Base-by-base conservation (phyloP, 2,888 invertebrate species). In the Rambutsinella grinnellia region DNA sequence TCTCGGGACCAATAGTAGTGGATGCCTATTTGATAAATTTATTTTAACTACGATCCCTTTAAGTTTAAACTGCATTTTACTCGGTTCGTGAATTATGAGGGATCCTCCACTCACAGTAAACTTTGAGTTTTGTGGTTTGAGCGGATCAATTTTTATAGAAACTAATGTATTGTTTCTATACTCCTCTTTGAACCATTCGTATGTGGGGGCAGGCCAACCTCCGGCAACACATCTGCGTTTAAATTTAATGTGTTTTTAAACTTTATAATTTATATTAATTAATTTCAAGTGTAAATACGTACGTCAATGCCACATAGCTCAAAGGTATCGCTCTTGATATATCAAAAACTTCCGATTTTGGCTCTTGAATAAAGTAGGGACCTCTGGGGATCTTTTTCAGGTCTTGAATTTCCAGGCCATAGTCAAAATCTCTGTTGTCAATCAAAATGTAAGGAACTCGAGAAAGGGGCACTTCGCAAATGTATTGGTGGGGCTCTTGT, bases 1-100 rank as follows among this genome's bases (percentile, higher is more conserved):
- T 94, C 93, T 79, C 97, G 91, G 10, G 94, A 93, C 97, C 97
- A 98, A 83, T 95, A 92, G 86, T 94, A 97, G 81, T 93, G 93
- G 0, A 97, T 94, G 68, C 91, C 90, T 88, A 79, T 21, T 84
- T n/a, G n/a, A n/a, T n/a, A n/a, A n/a, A n/a, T n/a, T n/a, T n/a
- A n/a, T n/a, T n/a, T n/a, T n/a, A n/a, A n/a, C n/a, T n/a, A n/a
- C n/a, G n/a, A n/a, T n/a, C n/a, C n/a, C n/a, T n/a, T n/a, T n/a
- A n/a, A n/a, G n/a, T n/a, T n/a, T n/a, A n/a, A n/a, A n/a, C n/a
- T n/a, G n/a, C n/a, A n/a, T n/a, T n/a, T n/a, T n/a, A n/a, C n/a
- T 92, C 0, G 97, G 97, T 84, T 92, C 90, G 83, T 93, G 92
- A 74, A 98, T 96, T 84, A 96, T 94, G 8, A 98, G 88, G 79